A percentile compares a stretch with the other conserved stretches of the same genome.
These are phyloP conservation scores for Podabrus alpinus DNA, from an alignment of 2,888 invertebrate species.

Conservation along the genomic window DNA sequence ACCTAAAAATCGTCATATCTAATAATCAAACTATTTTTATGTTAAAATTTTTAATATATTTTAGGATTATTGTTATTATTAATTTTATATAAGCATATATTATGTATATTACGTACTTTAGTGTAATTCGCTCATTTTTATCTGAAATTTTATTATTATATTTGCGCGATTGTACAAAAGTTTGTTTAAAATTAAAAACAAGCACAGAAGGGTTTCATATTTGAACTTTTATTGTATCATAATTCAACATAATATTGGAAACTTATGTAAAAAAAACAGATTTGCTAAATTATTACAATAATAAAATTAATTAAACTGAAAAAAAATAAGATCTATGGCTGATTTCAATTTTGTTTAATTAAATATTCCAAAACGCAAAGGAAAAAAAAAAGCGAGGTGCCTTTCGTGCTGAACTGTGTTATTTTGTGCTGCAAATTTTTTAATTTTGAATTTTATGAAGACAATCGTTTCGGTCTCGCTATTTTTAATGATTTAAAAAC, in stretches of 20 bases:
- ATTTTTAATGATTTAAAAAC: no score
- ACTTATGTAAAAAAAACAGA: background rate
- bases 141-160: background rate
- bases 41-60: slow-evolving; percentile 26
- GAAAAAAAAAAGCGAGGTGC: no score
- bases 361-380: background rate
- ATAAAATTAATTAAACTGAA: background rate
- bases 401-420: no score
- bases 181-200: background rate
- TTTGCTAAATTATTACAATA: background rate
- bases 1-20: background rate
- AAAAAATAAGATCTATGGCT: background rate
- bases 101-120: slow-evolving; percentile 18
- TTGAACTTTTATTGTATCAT: background rate
- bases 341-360: background rate
- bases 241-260: background rate
- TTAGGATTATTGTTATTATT: slow-evolving; percentile 24
- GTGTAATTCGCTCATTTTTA: slow-evolving; percentile 13
- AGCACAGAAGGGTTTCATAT: background rate
- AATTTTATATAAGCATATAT: slow-evolving; percentile 17
- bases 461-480: no score
- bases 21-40: slow-evolving; percentile 8
- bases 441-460: no score
- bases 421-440: no score
- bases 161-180: background rate